phyloP scores from a whole-genome alignment of 2,113 vertebrate species.

The Psilopogon haemacephalus region DNA sequence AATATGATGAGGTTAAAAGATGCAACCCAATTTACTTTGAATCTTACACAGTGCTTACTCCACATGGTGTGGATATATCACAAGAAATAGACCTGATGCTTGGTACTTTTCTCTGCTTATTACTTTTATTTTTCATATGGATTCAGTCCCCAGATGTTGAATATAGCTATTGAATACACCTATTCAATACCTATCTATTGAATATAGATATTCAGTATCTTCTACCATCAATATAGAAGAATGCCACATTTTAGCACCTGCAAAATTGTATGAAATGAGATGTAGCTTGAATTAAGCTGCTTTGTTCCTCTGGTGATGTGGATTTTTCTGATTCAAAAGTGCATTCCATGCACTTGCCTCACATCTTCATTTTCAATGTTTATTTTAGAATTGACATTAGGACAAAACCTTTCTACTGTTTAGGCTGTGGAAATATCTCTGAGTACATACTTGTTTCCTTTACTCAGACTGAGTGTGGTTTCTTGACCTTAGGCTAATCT shows the following conservation, averaged over 20 bases:
- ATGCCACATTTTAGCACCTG: background rate
- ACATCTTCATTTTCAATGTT: background rate
- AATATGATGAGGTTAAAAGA: background rate
- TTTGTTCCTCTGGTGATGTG: background rate
- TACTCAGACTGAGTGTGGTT: background rate
- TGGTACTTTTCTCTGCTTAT: background rate
- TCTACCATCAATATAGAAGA: background rate
- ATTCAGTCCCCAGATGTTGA: too few relatives aligned
- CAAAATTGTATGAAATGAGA: background rate
- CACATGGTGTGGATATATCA: background rate
- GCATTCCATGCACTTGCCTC: background rate
- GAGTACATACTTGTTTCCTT: background rate
- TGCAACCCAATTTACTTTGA: background rate
- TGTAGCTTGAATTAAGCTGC: background rate
- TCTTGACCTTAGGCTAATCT: background rate
- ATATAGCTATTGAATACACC: background rate
- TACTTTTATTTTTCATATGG: background rate
- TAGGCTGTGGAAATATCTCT: background rate
- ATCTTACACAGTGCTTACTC: background rate
- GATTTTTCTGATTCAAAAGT: background rate
- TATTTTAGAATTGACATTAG: background rate
- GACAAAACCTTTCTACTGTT: background rate
- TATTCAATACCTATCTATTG: background rate
- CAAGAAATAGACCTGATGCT: background rate
- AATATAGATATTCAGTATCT: background rate